Evolutionary conservation across 2,797 vertebrate genomes (phyloP).

Genomic region (Carapus acus): DNA sequence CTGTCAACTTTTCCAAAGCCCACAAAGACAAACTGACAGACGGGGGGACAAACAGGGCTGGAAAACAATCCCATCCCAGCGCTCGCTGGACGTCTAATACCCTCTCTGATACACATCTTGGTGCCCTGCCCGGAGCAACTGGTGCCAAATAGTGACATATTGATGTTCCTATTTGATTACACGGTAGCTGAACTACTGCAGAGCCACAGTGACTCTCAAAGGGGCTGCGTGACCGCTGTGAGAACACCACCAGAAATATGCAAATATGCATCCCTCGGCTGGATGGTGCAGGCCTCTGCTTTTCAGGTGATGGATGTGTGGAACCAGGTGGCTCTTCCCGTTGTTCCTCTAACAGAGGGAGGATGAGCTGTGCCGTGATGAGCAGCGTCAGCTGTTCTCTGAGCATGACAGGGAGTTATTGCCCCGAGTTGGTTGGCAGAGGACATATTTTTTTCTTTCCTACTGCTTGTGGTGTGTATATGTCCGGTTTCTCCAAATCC

Average conservation of each 20-base stretch:
- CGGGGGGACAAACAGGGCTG: not conserved
- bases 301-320: constrained; percentile 16
- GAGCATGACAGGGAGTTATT: constrained; percentile 4
- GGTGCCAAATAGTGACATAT: constrained; percentile 17
- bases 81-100: not conserved
- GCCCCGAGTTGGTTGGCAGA: not conserved
- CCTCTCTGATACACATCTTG: constrained; percentile 10
- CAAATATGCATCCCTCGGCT: constrained; percentile 10
- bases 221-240: too few relatives aligned
- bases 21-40: too few relatives aligned
- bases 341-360: constrained; percentile 25
- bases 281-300: constrained; percentile 2
- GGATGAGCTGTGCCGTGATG: constrained; percentile 24
- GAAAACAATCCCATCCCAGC: constrained; percentile 1
- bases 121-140: constrained; percentile 7
- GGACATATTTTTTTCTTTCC: too few relatives aligned
- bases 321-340: constrained; percentile 20
- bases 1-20: too few relatives aligned
- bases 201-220: not conserved
- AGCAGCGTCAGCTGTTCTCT: constrained; percentile 33
- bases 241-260: not conserved
- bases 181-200: not conserved
- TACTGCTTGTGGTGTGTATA: too few relatives aligned
- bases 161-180: not conserved
- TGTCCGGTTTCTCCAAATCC: too few relatives aligned